Base-by-base conservation (phyloP, 2,888 invertebrate genomes). In the Epistrophe grossulariae region DNA sequence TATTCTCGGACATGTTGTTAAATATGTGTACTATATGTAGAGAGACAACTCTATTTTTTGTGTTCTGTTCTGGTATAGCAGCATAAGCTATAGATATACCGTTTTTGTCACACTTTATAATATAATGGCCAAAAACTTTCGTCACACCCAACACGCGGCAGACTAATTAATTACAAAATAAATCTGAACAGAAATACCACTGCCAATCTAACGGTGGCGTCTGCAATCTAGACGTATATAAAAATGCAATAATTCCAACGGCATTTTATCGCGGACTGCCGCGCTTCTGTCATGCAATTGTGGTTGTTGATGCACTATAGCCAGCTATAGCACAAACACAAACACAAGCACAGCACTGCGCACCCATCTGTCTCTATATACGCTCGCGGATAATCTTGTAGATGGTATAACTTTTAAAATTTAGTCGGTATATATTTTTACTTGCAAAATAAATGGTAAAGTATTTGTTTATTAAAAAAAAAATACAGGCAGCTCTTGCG, bases 141-240 rank as follows among this genome's bases (percentile, higher is more conserved):
- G 87, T 83, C 83, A 87, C 83, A 87, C 76, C 64, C 83, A 87
- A 87, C 87, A 87, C 87, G 87, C 87, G 87, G 72, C 83, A 87
- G 87, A 87, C 87, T 87, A 87, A 87, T 87, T 87, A 87, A 87
- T 79, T 83, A 79, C 83, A 64, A 79, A 83, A 83, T 79, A 83
- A 83, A 83, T 87, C 83, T 55, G 52, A 77, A 74, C 85, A 76
- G 79, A 87, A 62, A 83, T 83, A 83, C 60, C 76, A 72, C 64
- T 79, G 87, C 87, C 83, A 87, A 87, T 87, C 87, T 83, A 83
- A 87, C 79, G 87, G 83, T 87, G 87, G 87, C 87, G 87, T 87
- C 87, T 87, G 83, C 79, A 79, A 87, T 87, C 87, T 87, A 87
- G 87, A 83, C 87, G 76, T 68, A 83, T 68, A 83, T 79, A 83